A percentile compares a stretch with the other conserved stretches of the same genome.
These are phyloP conservation scores for Pentamera pediparva DNA, from an alignment of 53 echinoderm and acorn worm genomes.

Conservation along the genomic window DNA sequence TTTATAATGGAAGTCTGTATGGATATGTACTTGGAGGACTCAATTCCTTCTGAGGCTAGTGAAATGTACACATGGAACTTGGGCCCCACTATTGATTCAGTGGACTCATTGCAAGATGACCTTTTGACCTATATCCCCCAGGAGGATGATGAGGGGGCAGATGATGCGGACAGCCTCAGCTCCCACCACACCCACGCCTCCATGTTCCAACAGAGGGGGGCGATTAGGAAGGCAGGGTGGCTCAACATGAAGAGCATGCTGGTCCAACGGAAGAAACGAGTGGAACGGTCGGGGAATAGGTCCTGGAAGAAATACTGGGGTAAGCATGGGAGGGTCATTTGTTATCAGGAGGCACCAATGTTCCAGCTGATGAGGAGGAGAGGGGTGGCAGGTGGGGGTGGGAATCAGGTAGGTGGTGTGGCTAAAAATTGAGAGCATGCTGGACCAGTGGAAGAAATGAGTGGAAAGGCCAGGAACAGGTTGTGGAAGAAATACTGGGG, in stretches of 20 bases:
- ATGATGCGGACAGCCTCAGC: slow-evolving; percentile 66
- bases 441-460: slow-evolving; percentile 81
- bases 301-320: slow-evolving; percentile 99
- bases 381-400: slow-evolving; percentile 75
- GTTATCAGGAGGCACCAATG: background rate
- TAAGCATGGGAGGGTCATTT: slow-evolving; percentile 24
- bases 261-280: slow-evolving; percentile 79
- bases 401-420: slow-evolving; percentile 91
- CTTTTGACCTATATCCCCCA: too few relatives aligned
- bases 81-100: background rate
- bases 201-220: slow-evolving; percentile 80
- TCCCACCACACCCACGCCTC: slow-evolving; percentile 76
- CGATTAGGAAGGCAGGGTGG: slow-evolving; percentile 94
- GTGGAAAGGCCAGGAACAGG: too few relatives aligned
- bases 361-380: background rate
- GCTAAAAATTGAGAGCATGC: too few relatives aligned
- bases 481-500: too few relatives aligned
- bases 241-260: slow-evolving; percentile 79
- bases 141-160: slow-evolving; percentile 53
- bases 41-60: background rate
- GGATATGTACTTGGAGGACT: background rate
- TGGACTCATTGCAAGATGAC: slow-evolving; percentile 3
- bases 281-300: slow-evolving; percentile 73
- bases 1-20: too few relatives aligned
- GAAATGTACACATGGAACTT: slow-evolving; percentile 9